A percentile compares a stretch with the other conserved stretches of the same genome.
phyloP scores from a whole-genome alignment of 2,797 vertebrate genomes.

The Synanceia verrucosa region DNA sequence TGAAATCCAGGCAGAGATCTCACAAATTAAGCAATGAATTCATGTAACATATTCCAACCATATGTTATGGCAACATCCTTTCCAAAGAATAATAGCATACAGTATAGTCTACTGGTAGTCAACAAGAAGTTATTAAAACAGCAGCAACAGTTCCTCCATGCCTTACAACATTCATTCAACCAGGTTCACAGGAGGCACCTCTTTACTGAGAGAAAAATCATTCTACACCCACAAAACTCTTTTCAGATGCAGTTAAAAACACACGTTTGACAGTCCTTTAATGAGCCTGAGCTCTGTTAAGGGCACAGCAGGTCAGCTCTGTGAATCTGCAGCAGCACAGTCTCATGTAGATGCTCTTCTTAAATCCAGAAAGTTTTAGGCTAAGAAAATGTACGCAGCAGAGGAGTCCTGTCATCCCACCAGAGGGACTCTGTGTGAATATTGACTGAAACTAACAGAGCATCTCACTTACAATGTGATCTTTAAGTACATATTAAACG shows the following conservation, averaged over 20 bases:
- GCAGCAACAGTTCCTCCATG: background rate
- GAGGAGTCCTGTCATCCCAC: conserved; percentile 23
- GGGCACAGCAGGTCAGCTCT: conserved; percentile 16
- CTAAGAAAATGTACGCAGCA: conserved; percentile 23
- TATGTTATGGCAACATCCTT: background rate
- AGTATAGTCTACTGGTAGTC: background rate
- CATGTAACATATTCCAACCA: background rate
- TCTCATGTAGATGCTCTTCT: conserved; percentile 19
- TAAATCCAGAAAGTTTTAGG: conserved; percentile 3
- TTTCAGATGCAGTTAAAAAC: conserved; percentile 17
- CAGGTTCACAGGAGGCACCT: background rate
- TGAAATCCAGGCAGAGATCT: background rate
- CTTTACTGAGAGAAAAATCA: background rate
- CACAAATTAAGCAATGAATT: background rate
- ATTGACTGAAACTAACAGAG: conserved; percentile 29
- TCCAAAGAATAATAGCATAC: background rate
- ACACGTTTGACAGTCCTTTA: conserved; percentile 27
- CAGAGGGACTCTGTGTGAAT: conserved; percentile 25
- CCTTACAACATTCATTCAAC: conserved; percentile 14
- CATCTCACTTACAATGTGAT: conserved; percentile 10
- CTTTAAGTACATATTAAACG: conserved; percentile 1
- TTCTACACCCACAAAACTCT: conserved; percentile 10
- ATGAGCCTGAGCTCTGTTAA: conserved; percentile 27
- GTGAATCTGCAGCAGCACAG: conserved; percentile 3
- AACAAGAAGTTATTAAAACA: background rate